These are phyloP conservation scores for Caerostris darwini DNA, from an alignment of 1,140 invertebrate species.

Conservation along the genomic window DNA sequence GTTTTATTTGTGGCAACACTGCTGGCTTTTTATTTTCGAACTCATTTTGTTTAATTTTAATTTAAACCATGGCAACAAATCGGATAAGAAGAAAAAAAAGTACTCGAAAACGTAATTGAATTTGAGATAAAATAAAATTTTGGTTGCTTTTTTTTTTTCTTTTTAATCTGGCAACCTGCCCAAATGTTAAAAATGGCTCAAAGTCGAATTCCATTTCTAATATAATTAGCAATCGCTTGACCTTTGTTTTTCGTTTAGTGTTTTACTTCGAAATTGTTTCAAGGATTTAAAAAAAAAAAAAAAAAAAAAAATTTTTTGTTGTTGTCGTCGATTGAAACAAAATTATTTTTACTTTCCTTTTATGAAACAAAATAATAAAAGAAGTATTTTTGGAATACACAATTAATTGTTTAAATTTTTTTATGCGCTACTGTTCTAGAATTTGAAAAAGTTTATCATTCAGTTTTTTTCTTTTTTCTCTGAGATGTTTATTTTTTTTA, in stretches of 20 bases:
- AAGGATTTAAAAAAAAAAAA: no score
- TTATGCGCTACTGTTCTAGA: no score
- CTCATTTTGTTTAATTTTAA: no score
- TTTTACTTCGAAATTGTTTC: not conserved
- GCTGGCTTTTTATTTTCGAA: not conserved
- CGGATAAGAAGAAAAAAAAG: not conserved
- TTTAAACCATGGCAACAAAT: not conserved
- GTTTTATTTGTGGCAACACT: not conserved
- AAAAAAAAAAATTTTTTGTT: no score
- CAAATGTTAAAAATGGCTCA: not conserved
- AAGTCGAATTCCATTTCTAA: constrained; percentile 3
- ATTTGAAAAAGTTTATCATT: no score
- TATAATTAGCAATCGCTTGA: not conserved
- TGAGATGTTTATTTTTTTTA: no score
- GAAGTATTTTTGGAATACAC: no score
- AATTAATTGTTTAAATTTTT: no score
- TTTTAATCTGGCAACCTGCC: not conserved
- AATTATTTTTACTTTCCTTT: no score
- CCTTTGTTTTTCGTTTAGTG: not conserved
- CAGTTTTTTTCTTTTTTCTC: no score
- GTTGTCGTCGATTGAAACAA: no score
- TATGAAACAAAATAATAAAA: no score
- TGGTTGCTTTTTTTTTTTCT: not conserved
- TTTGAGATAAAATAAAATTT: not conserved
- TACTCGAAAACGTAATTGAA: not conserved